Base-by-base conservation (phyloP, 2,797 vertebrate genomes). In the Benthosema pterotum region DNA sequence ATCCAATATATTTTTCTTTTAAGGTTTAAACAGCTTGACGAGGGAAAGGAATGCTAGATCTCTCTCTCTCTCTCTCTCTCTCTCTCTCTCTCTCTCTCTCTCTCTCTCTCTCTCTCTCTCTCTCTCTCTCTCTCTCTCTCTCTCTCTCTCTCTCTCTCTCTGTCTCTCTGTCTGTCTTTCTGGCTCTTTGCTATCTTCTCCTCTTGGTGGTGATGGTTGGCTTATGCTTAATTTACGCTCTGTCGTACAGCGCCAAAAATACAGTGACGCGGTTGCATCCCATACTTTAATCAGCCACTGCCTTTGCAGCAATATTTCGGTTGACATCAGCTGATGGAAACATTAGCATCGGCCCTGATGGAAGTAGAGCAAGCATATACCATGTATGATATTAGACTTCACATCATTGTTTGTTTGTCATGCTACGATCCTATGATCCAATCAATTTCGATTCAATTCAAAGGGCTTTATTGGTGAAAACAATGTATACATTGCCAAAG, bases 1-100 rank as follows among this genome's bases (percentile, higher is more conserved):
- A 60, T 83, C 69, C 71, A 72, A 71, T 76, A 69, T 84, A 78
- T 84, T 85, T 85, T 79, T 79, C 81, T 77, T 79, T 72, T 60
- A 65, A 38, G 58, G 71, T 77, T 73, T 79, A 64, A 77, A 66
- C 69, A 69, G 72, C 67, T 81, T 77, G 71, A 82, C n/a, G 1
- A 45, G 12, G 58, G 14, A 48, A 25, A 66, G 69, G 65, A 70
- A 75, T 12, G 72, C 59, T 57, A 46, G 13, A 52, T 58, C 42
- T 68, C 60, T 57, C 53, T 71, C 58, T 60, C 57, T 65, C 55
- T 52, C 68, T 61, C 45, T 60, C 56, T n/a, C 32, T 18, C 38
- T 54, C 49, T 55, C 28, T 43, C 64, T 46, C 69, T 46, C 53
- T 50, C 61, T 61, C 63, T 45, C 58, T 49, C 52, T 49, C 65